A percentile compares a stretch with the other conserved stretches of the same genome.
These are phyloP conservation scores for Labroides dimidiatus DNA, from an alignment of 2,797 vertebrate species.

Conservation along the genomic window DNA sequence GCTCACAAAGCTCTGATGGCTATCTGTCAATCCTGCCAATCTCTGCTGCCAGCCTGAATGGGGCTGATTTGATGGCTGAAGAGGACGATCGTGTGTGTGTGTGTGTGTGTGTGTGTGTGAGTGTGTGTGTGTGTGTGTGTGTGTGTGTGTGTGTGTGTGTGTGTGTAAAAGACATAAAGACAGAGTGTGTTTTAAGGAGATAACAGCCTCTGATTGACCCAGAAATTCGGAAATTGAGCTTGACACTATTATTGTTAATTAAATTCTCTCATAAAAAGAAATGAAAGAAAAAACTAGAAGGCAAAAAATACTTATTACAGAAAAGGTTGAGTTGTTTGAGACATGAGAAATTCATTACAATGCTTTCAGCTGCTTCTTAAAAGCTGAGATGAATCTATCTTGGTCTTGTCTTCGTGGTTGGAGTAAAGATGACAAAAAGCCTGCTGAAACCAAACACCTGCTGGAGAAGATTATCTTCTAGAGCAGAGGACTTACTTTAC, in stretches of 20 bases:
- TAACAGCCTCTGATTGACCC: slow-evolving; percentile 54
- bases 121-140: slow-evolving; percentile 5
- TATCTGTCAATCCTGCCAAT: slow-evolving; percentile 81
- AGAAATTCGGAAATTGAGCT: slow-evolving; percentile 14
- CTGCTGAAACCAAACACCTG: not conserved
- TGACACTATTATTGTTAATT: slow-evolving; percentile 19
- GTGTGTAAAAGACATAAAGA: slow-evolving; percentile 6
- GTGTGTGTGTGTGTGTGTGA: slow-evolving; percentile 35
- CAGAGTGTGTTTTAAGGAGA: slow-evolving; percentile 69
- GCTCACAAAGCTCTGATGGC: slow-evolving; percentile 81
- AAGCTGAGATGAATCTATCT: not conserved
- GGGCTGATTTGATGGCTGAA: slow-evolving; percentile 56
- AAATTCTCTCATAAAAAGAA: slow-evolving; percentile 29
- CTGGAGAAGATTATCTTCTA: too few relatives aligned
- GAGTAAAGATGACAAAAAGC: not conserved
- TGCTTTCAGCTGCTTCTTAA: not conserved
- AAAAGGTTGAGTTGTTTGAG: not conserved
- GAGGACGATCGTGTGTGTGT: slow-evolving; percentile 14
- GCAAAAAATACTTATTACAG: not conserved
- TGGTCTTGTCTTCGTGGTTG: not conserved
- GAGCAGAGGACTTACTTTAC: too few relatives aligned
- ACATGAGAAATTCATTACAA: not conserved
- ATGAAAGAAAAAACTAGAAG: slow-evolving; percentile 1
- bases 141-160: slow-evolving; percentile 3
- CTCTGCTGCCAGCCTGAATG: slow-evolving; percentile 62